phyloP scores from a whole-genome alignment of 1,140 invertebrate genomes.

The Leucophenga varia region DNA sequence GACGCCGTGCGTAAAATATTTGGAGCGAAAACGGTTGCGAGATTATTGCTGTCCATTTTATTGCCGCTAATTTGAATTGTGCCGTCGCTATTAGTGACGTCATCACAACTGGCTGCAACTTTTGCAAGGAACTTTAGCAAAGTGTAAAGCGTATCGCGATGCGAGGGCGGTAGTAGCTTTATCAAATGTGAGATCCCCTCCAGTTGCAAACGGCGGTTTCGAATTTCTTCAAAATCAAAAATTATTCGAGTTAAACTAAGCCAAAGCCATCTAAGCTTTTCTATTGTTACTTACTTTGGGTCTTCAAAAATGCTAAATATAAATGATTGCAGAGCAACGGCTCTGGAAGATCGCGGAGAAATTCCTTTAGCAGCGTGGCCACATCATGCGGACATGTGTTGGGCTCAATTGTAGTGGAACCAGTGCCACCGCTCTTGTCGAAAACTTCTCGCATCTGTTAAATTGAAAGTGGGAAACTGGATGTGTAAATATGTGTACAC shows the following conservation, averaged over 20 bases:
- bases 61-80: constrained; percentile 64
- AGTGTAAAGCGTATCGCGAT: constrained; percentile 84
- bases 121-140: constrained; percentile 79
- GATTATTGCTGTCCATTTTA: constrained; percentile 90
- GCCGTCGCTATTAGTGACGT: constrained; percentile 25
- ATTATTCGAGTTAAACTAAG: not conserved
- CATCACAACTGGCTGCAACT: constrained; percentile 64
- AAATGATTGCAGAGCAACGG: constrained; percentile 86
- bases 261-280: not conserved
- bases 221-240: constrained; percentile 65
- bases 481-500: not conserved
- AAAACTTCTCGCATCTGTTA: constrained; percentile 84
- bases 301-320: constrained; percentile 85
- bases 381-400: constrained; percentile 91
- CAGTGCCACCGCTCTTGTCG: constrained; percentile 77
- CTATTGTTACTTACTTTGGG: constrained; percentile 73
- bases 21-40: constrained; percentile 91
- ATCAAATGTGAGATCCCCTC: constrained; percentile 82
- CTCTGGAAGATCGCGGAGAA: constrained; percentile 89
- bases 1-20: constrained; percentile 83
- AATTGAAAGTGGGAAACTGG: constrained; percentile 20
- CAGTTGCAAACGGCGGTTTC: constrained; percentile 77
- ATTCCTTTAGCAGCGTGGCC: constrained; percentile 90
- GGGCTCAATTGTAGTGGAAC: constrained; percentile 72
- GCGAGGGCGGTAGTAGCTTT: constrained; percentile 79